A percentile compares a stretch with the other conserved stretches of the same genome.
Evolutionary conservation across 2,797 vertebrate species (phyloP).

Genomic region (Phoxinus dragarum): DNA sequence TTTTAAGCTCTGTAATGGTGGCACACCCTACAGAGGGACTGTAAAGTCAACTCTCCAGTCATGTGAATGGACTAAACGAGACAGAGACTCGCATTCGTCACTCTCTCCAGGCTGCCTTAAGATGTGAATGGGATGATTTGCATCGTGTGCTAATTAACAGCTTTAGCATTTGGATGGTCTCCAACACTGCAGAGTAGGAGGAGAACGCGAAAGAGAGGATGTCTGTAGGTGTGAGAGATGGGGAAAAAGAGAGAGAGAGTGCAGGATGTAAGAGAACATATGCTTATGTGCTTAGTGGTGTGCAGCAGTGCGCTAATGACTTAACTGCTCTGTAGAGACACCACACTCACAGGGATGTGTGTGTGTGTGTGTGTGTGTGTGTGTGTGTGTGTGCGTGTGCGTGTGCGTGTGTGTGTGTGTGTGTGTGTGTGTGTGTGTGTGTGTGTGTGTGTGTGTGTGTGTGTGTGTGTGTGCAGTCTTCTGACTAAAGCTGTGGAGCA

Average conservation of each 20-base stretch:
- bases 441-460: conserved; percentile 10
- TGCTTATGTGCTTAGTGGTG: conserved; percentile 59
- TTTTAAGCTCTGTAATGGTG: neutral
- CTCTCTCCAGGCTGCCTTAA: conserved; percentile 29
- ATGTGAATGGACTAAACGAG: conserved; percentile 11
- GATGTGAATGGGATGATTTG: conserved; percentile 50
- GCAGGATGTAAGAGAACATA: conserved; percentile 61
- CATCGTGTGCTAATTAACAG: conserved; percentile 49
- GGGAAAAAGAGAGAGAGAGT: conserved; percentile 18
- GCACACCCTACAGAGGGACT: neutral
- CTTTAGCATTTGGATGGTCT: conserved; percentile 52
- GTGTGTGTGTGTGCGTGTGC: conserved; percentile 22
- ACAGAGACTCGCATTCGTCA: conserved; percentile 18
- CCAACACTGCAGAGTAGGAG: conserved; percentile 51
- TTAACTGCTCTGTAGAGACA: conserved; percentile 71
- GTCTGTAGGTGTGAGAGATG: conserved; percentile 37
- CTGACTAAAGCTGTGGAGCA: conserved; percentile 30
- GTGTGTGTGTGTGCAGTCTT: neutral
- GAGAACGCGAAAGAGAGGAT: conserved; percentile 24
- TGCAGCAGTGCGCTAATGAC: conserved; percentile 70
- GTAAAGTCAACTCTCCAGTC: conserved; percentile 2
- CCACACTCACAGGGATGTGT: conserved; percentile 57
- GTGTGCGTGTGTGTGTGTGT: neutral
- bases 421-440: conserved; percentile 12
- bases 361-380: conserved; percentile 11